Evolutionary conservation across 2,113 vertebrate species (phyloP).

Genomic region (Larimichthys polyactis): DNA sequence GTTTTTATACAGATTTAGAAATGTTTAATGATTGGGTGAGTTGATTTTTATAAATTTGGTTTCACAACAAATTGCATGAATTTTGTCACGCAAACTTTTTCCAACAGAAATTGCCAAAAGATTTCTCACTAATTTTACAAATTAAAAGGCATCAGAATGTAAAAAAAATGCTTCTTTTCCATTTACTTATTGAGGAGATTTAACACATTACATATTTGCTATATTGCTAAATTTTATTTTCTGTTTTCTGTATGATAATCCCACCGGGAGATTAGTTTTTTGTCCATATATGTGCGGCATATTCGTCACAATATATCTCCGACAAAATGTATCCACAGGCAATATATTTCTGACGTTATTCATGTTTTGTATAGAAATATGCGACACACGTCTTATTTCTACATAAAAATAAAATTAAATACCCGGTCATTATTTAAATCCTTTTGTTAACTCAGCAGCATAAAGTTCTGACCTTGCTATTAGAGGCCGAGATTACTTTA

Average conservation of each 20-base stretch:
- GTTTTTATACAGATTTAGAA: background rate
- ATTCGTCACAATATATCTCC: background rate
- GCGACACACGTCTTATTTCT: background rate
- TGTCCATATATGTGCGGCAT: background rate
- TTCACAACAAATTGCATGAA: background rate
- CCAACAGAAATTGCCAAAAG: fast-evolving
- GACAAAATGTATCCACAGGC: background rate
- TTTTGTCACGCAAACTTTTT: background rate
- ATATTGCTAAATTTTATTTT: background rate
- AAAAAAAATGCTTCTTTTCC: background rate
- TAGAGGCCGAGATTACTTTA: background rate
- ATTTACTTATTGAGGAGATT: background rate
- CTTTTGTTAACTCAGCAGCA: background rate
- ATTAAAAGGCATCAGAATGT: background rate
- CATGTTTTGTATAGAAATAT: background rate
- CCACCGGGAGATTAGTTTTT: background rate
- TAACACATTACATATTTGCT: background rate
- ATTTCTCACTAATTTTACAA: background rate
- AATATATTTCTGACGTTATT: background rate
- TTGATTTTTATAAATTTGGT: background rate
- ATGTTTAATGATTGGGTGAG: background rate
- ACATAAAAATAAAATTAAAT: background rate
- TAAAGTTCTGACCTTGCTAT: background rate
- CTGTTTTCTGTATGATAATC: background rate
- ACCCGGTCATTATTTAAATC: background rate